A percentile compares a stretch with the other conserved stretches of the same genome.
Evolutionary conservation across 2,113 vertebrate genomes (phyloP).

Genomic region (Otus sunia): DNA sequence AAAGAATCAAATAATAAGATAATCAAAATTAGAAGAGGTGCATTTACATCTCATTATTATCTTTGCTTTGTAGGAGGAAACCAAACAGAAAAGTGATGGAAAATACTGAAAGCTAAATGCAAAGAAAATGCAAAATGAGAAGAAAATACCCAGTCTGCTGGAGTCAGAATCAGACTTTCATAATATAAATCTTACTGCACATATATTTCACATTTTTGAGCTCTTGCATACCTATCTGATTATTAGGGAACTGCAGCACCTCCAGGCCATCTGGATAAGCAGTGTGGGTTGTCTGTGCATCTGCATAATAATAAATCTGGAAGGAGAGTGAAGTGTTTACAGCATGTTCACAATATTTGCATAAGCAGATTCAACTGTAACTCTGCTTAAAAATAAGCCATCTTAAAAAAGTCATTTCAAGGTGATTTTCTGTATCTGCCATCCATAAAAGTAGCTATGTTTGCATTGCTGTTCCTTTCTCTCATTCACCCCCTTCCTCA

Average conservation of each 20-base stretch:
- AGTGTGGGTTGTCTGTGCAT: constrained; percentile 69
- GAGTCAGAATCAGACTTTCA: not conserved
- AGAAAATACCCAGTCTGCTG: not conserved
- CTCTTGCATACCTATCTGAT: constrained; percentile 75
- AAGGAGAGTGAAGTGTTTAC: not conserved
- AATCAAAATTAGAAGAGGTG: not conserved
- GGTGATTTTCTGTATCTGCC: not conserved
- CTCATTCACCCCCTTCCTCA: not conserved
- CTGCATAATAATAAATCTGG: constrained; percentile 78
- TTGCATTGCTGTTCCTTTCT: not conserved
- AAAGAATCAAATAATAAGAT: not conserved
- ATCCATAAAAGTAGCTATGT: not conserved
- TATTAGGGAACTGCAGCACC: constrained; percentile 73
- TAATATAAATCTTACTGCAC: not conserved
- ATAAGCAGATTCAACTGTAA: not conserved
- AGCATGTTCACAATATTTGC: not conserved
- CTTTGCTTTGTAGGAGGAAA: not conserved
- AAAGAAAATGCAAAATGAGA: not conserved
- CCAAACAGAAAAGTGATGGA: not conserved
- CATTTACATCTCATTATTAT: not conserved
- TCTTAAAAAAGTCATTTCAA: not conserved
- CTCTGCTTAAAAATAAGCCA: not conserved
- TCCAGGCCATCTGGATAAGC: constrained; percentile 72
- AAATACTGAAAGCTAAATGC: not conserved
- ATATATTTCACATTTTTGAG: not conserved